Evolutionary conservation across 2,797 vertebrate genomes (phyloP), one percentile per base, ranked within the genome.

Genomic region (Bovichtus diacanthus): DNA sequence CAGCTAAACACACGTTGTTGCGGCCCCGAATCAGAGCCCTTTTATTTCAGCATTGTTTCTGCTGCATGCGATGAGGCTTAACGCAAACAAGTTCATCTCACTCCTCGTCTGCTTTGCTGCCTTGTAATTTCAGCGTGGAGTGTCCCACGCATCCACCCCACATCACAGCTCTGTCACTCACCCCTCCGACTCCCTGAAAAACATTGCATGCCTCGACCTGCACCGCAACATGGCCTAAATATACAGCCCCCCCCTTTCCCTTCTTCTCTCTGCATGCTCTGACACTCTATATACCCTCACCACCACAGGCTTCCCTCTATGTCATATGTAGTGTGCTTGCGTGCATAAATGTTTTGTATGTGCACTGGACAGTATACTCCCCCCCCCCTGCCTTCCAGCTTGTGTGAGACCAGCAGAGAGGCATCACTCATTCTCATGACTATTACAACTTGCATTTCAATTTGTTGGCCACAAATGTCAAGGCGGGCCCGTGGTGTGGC

Each of bases 111-210:
- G 13, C 85, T 70, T 27, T 4, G 78, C 86, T 88, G 90, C 92
- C 93, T 91, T 93, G 83, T 94, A 94, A 95, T 94, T 93, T 91
- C 41, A 43, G 31, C 5, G 65, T n/a, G 47, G 84, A 86, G 50
- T 64, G 83, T 86, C 84, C 86, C 87, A 85, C 82, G 82, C 85
- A 78, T 81, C 74, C 64, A 65, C 51, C 81, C 91, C 92, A 91
- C 93, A 95, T 93, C 87, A 92, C 82, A 94, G 86, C 77, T 73
- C 76, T 76, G 86, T 81, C 89, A 80, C 84, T 90, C 89, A 88
- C 88, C 88, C 87, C 88, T 90, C 80, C 61, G 72, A 83, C 87
- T 88, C 74, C 79, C 75, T 73, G 69, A 80, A 88, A 87, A 91
- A 88, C 90, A 89, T 92, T 0, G 90, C 92, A 90, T 91, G 91